Base-by-base conservation (phyloP, 2,797 vertebrate species). In the Myotis pilosus region DNA sequence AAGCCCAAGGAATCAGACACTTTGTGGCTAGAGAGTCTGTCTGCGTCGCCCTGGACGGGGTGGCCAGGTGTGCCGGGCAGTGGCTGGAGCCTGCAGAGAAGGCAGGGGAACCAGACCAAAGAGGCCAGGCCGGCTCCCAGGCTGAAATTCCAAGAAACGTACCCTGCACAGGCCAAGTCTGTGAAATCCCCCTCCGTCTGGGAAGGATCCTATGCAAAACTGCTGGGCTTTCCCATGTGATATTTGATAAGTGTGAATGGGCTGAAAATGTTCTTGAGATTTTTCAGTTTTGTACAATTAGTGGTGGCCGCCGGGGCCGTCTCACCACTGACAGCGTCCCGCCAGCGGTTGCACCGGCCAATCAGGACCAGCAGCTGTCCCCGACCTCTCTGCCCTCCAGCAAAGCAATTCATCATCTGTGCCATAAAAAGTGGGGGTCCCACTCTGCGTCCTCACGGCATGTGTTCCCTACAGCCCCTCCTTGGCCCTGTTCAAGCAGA, bases 121-220 rank as follows among this genome's bases (percentile, higher is more conserved):
- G 49, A 69, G 64, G 71, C 94, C 60, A 78, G 91, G n/a, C 64
- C 33, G 0, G 9, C 82, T 74, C 9, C 0, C 28, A 60, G 17
- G 94, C 76, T 66, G 78, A 96, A 95, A 64, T 93, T 90, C 96
- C 57, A 0, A 8, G 97, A 97, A 96, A 95, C 92, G 93, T 84
- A 72, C 68, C 84, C 94, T 95, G 78, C 89, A 72, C 12, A 6
- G 93, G 95, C 79, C 95, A 95, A 80, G n/a, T 89, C 38, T 95
- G 93, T 97, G 93, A 98, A 98, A 97, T 96, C 82, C 66, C 68
- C 60, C 22, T 92, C 30, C 2, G 94, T 95, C 96, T 97, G 95
- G 93, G 98, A 97, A 89, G 44, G 28, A 5, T 81, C 96, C 30
- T 83, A 95, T 66, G 66, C 64, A 91, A 60, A 60, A 11, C 91